Base-by-base conservation (phyloP, 2,113 vertebrate species). In the Ploceus nigricollis region DNA sequence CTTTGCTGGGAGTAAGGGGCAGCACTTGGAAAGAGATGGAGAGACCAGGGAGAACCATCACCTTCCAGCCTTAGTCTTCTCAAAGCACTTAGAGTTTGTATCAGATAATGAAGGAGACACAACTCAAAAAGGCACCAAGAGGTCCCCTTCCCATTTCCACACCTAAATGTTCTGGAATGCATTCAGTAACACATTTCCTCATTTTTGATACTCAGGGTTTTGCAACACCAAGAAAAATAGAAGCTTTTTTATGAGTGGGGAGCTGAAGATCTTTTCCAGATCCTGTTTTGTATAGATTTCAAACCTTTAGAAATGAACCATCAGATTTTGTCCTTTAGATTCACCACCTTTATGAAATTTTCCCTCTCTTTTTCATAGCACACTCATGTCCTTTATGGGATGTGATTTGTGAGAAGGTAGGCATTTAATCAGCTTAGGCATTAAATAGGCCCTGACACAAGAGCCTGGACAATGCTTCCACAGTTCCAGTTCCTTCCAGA, bases 391-490 rank as follows among this genome's bases (percentile, higher is more conserved):
- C 37, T 75, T 87, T 66, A n/a, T 35, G 79, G 66, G 86, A 68
- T 1, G 1, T 48, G 71, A 75, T 88, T 92, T 83, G 51, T 64
- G 93, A 86, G 76, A 66, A 88, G 71, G 68, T 42, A 86, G 60
- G 25, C 28, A 35, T 94, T 87, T 93, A 92, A 96, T 95, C 85
- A 94, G 60, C 80, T 90, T 92, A 94, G 61, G 44, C n/a, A 61
- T 87, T 89, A 90, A 96, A 89, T 64, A 84, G 64, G 23, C 39
- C 91, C 44, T 90, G 79, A 75, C 75, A 93, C 48, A 60, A 68
- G 48, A 96, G 77, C 65, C 57, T 75, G 92, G 76, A 84, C 93
- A 93, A 83, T 82, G 37, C 76, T 87, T 73, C 40, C 3, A 2
- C 78, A 94, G 82, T 71, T 92, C n/a, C 86, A 88, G 28, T 22